Evolutionary conservation across 2,113 vertebrate species (phyloP), one percentile per base, ranked within the genome.

Genomic region (Oryctolagus cuniculus): DNA sequence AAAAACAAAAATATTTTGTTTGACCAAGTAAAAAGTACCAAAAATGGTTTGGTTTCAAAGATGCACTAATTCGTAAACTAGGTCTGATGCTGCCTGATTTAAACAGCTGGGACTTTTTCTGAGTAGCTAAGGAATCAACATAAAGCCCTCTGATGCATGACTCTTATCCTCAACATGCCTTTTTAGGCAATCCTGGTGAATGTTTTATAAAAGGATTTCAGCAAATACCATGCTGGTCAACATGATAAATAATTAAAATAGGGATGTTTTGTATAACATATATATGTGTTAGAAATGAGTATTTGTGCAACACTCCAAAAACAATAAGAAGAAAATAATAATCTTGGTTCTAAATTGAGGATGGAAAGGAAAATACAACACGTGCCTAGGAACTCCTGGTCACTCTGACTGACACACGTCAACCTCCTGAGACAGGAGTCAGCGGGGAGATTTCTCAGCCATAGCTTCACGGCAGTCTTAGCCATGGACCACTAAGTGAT

Each of bases 1-100:
- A 94, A 98, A 97, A 98, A 91, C 85, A 98, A 97, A 97, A 90
- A 90, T 81, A 96, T 94, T 97, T 97, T 96, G 36, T 89, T 97
- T 96, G 85, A 96, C 87, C 96, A 87, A 98, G 81, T 3, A 9
- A 97, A 96, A 95, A 55, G 27, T 1, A 81, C 69, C 89, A 94
- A 96, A 97, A 96, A 96, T 94, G 92, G 81, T 93, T 95, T 96
- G 87, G 61, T 79, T 97, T 95, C 89, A 97, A 90, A 82, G 67
- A 44, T 22, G 7, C 31, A 93, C 69, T 89, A 29, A 96, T 97
- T 96, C 22, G 4, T 87, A 96, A 98, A 88, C 44, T 87, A 79
- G 72, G 66, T 88, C 69, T 96, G 91, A 84, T 89, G 88, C 55
- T 96, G 83, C 34, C 83, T 9, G 6, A 86, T 92, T 95, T 92